phyloP scores from a whole-genome alignment of 2,797 vertebrate species.

The Strix occidentalis region DNA sequence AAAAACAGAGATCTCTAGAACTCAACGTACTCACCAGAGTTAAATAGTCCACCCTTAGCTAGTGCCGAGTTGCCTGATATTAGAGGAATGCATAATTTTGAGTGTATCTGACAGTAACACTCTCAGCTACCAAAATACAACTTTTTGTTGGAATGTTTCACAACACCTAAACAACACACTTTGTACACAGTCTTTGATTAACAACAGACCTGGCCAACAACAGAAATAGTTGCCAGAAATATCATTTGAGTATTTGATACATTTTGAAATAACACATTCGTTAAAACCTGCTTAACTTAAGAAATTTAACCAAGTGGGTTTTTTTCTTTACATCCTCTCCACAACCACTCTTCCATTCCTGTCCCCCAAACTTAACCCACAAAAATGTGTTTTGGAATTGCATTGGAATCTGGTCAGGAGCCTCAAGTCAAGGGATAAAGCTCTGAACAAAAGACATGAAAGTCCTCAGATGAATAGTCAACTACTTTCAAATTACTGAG shows the following conservation, averaged over 20 bases:
- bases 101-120: not conserved
- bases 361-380: not conserved
- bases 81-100: not conserved
- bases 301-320: not conserved
- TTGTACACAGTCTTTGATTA: not conserved
- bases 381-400: not conserved
- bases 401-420: not conserved
- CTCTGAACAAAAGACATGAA: not conserved
- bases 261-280: not conserved
- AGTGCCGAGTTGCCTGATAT: not conserved
- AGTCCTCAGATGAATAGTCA: not conserved
- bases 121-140: not conserved
- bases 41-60: not conserved
- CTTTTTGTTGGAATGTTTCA: not conserved
- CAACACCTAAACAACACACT: not conserved
- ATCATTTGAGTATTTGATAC: not conserved
- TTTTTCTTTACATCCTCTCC: not conserved
- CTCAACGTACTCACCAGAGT: not conserved
- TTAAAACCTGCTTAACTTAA: not conserved
- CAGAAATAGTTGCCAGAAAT: not conserved
- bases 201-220: not conserved
- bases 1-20: not conserved
- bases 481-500: not conserved
- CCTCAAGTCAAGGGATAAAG: not conserved
- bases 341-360: not conserved